phyloP scores from a whole-genome alignment of 2,797 vertebrate genomes.

The Buphagus erythrorhynchus region DNA sequence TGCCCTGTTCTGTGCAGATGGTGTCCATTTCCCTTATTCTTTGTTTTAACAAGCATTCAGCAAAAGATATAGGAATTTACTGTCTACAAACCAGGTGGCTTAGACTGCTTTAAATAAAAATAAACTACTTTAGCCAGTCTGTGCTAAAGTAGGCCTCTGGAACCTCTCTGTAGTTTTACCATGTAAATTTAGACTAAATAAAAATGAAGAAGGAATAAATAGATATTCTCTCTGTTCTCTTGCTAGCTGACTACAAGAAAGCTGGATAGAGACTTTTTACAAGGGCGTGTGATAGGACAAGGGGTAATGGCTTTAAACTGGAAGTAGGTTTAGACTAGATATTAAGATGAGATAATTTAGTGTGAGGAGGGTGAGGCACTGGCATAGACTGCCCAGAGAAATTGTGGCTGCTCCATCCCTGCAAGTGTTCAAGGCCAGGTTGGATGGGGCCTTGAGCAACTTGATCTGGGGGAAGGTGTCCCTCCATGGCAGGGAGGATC shows the following conservation, averaged over 20 bases:
- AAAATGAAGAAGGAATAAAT: not conserved
- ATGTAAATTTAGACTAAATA: not conserved
- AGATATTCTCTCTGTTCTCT: not conserved
- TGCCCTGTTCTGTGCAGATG: not conserved
- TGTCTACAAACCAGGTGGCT: not conserved
- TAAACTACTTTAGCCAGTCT: not conserved
- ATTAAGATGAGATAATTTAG: not conserved
- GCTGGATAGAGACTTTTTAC: not conserved
- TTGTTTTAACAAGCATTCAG: not conserved
- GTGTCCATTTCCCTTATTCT: not conserved
- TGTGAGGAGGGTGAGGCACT: not conserved
- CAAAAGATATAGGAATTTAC: not conserved
- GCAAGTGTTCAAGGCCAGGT: not conserved
- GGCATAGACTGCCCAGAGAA: not conserved
- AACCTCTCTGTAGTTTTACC: not conserved
- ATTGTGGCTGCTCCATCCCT: not conserved
- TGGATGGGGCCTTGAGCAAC: not conserved
- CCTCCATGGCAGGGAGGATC: not conserved
- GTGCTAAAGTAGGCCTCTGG: not conserved
- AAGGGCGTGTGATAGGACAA: not conserved
- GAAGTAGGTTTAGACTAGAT: not conserved
- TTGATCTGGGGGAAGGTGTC: not conserved
- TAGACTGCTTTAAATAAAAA: not conserved
- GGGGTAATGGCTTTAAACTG: not conserved
- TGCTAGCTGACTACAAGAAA: not conserved